These are phyloP conservation scores for Pycnonotus jocosus DNA, from an alignment of 2,113 vertebrate genomes.

Conservation along the genomic window DNA sequence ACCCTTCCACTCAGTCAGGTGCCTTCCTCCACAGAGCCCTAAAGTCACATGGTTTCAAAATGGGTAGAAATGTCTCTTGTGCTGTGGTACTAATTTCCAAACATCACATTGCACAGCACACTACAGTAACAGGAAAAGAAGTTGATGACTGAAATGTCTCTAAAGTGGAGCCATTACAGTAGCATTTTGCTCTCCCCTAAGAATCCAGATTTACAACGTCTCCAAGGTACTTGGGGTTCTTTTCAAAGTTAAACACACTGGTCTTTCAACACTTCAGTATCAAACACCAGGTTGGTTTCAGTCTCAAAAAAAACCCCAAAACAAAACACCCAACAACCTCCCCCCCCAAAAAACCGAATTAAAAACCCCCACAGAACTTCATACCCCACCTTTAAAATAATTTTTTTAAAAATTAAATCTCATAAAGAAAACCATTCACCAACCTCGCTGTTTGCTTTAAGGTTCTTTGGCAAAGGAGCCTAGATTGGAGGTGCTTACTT, in stretches of 20 bases:
- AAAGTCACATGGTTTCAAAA: background rate
- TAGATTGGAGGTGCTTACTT: background rate
- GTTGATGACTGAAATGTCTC: background rate
- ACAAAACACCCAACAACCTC: background rate
- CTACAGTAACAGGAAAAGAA: background rate
- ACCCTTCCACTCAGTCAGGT: background rate
- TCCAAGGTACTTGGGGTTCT: background rate
- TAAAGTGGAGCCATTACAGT: background rate
- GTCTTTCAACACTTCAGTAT: background rate
- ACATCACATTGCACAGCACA: background rate
- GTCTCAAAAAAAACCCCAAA: background rate
- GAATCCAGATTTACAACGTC: background rate
- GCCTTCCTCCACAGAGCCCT: background rate
- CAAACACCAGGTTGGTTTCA: conserved; percentile 67
- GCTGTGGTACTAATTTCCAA: background rate
- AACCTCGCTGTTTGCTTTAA: background rate
- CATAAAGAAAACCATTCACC: background rate
- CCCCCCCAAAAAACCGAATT: accelerated
- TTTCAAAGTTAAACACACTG: background rate
- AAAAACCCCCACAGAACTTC: background rate
- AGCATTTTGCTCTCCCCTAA: background rate
- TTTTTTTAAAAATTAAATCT: background rate
- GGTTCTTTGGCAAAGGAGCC: background rate
- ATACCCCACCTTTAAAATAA: background rate
- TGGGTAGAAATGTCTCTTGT: background rate